Base-by-base conservation (phyloP, 2,888 invertebrate genomes). In the Steinernema scapterisci region DNA sequence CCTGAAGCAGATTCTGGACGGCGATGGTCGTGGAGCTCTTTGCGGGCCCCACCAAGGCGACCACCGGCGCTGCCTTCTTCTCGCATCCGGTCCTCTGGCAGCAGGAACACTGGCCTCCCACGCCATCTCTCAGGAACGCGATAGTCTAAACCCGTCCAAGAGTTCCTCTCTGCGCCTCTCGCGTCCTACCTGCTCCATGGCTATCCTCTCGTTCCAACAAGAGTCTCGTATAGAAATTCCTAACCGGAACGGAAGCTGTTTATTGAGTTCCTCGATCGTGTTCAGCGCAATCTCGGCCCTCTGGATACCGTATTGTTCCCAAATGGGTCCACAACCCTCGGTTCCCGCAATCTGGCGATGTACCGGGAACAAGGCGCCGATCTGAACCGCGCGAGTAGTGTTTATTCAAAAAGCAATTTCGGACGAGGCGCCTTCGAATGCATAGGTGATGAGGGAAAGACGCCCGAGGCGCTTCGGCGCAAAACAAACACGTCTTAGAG, bases 141-240 rank as follows among this genome's bases (percentile, higher is more conserved):
- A 86, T 86, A 21, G 86, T 86, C 78, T 86, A 56, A 21, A 73
- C 38, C 23, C 48, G 16, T 31, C 5, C 2, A 1, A 52, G n/a
- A 21, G 11, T 23, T 5, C 19, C 19, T 23, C 19, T 19, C 19
- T 9, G 2, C 21, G 11, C 3, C 48, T 38, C 13, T 48, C 48
- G 5, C 1, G 25, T 38, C 45, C 27, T 19, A 79, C 82, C 77
- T 81, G 93, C 84, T 93, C 92, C 78, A 93, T 90, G 43, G 93
- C 93, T 3, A 93, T 92, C 19, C 93, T 92, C 1, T 93, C 92
- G 84, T 92, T 93, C 93, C 93, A 93, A 88, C 93, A 93, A 27
- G 92, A 92, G 89, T 93, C 93, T 63, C 86, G 80, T 75, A 86
- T 85, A 23, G 82, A 82, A 51, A 86, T 85, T 23, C 93, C 93